Evolutionary conservation across 1,140 invertebrate species (phyloP).

Genomic region (Procambarus virginalis): DNA sequence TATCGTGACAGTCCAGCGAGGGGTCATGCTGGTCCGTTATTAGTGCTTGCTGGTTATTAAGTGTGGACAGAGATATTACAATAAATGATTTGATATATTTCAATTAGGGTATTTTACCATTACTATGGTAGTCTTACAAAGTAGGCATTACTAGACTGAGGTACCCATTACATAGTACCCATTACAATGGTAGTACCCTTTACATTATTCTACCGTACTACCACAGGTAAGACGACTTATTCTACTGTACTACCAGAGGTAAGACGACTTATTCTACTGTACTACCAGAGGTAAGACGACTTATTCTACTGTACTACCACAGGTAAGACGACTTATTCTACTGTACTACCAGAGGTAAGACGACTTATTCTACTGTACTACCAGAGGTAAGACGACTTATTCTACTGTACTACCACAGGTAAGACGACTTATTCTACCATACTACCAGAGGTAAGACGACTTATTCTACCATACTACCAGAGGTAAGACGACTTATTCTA

Average conservation of each 20-base stretch:
- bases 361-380: not conserved
- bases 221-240: not conserved
- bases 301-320: not conserved
- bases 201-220: not conserved
- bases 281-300: conserved; percentile 48
- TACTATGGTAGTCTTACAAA: no score
- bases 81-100: no score
- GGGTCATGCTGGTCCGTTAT: no score
- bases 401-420: not conserved
- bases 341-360: no score
- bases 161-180: no score
- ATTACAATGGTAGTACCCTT: no score
- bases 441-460: no score
- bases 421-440: not conserved
- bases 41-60: no score
- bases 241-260: not conserved
- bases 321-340: not conserved
- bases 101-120: no score
- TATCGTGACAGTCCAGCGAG: no score
- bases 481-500: conserved; percentile 7
- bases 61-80: no score
- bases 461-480: conserved; percentile 60
- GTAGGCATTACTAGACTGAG: no score
- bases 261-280: not conserved
- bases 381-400: not conserved